Evolutionary conservation across 2,797 vertebrate species (phyloP), one percentile per base, ranked within the genome.

Genomic region (Enteromius anoplus): DNA sequence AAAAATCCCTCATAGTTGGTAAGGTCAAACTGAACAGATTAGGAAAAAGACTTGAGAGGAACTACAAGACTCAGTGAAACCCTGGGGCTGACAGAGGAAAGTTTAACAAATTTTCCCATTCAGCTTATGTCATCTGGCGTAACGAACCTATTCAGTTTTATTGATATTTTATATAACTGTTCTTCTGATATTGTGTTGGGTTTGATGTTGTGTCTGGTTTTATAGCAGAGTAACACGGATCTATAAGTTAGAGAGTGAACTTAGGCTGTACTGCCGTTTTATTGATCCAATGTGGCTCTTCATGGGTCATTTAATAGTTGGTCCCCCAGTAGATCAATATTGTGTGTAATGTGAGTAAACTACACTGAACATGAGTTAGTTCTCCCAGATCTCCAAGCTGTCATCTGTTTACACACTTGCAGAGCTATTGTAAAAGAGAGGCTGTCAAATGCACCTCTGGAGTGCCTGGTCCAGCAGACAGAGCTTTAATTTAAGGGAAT

Each of bases 401-500:
- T 69, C 71, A 58, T 47, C 64, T 78, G 75, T 77, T 78, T 62
- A 82, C 42, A 83, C 70, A 62, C 65, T 75, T 40, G 66, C 29
- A 71, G 82, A 62, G 65, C 5, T 70, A 29, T 77, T 83, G 75
- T 71, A 53, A 78, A 66, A 78, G 65, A 78, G 40, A 78, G 21
- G 73, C 75, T 78, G 65, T 69, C 72, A 45, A n/a, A 66, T 42
- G 47, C 55, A 78, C 65, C 73, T 82, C 80, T 82, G 29, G 34
- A 78, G 75, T 55, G 76, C 68, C 84, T 77, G 75, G 68, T 81
- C 53, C 60, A 73, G 68, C 34, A 53, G 29, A 62, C 58, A 85
- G 49, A 62, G 69, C 84, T 82, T 60, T 82, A 85, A 85, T 85
- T 85, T 78, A 55, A 69, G 55, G 51, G 58, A 82, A 82, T 26